phyloP scores from a whole-genome alignment of 1,140 invertebrate species.

The Eumeta japonica region DNA sequence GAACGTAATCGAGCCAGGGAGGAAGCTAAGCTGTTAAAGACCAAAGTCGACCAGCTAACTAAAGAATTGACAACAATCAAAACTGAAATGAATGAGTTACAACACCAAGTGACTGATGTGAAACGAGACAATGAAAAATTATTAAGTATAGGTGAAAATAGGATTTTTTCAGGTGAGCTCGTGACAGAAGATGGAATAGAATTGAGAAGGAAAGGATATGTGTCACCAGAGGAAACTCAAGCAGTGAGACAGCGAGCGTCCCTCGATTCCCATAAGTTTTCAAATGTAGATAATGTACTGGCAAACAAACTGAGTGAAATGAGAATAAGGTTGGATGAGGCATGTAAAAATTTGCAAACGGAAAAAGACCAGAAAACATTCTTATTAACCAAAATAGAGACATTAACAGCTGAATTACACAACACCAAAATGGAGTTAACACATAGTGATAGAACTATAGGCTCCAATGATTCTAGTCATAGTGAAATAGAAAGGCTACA shows the following conservation, averaged over 20 bases:
- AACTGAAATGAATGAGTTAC: constrained; percentile 78
- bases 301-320: constrained; percentile 43
- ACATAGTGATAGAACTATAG: constrained; percentile 40
- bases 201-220: constrained; percentile 36
- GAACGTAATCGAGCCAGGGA: constrained; percentile 86
- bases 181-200: constrained; percentile 42
- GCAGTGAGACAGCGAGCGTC: constrained; percentile 36
- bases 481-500: constrained; percentile 46
- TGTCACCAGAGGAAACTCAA: constrained; percentile 31
- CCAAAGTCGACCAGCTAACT: constrained; percentile 73
- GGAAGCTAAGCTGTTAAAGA: constrained; percentile 77
- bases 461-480: constrained; percentile 48
- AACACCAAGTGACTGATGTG: constrained; percentile 59
- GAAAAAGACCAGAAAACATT: constrained; percentile 47
- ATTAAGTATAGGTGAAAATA: constrained; percentile 43
- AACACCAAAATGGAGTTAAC: constrained; percentile 37
- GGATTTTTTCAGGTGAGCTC: constrained; percentile 38
- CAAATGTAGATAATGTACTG: constrained; percentile 40
- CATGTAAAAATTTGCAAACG: constrained; percentile 37
- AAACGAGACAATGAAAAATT: constrained; percentile 47
- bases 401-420: constrained; percentile 37
- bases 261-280: constrained; percentile 46
- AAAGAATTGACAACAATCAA: constrained; percentile 77
- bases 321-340: constrained; percentile 38
- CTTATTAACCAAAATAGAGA: constrained; percentile 38